Evolutionary conservation across 1,140 invertebrate species (phyloP).

Genomic region (Trichomalopsis sarcophagae): DNA sequence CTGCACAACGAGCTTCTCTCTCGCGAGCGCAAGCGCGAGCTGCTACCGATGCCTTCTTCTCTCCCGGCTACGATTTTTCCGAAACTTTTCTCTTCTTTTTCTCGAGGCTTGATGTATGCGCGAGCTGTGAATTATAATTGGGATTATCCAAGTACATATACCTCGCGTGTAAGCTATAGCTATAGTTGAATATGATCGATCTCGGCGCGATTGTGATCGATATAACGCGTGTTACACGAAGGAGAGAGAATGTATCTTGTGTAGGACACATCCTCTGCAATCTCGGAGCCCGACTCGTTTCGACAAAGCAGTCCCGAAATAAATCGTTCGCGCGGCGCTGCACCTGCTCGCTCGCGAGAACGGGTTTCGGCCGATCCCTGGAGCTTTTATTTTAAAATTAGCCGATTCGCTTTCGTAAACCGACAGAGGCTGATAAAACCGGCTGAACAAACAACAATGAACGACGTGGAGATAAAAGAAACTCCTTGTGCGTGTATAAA

Average conservation of each 20-base stretch:
- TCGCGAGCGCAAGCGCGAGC: background rate
- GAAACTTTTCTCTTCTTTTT: background rate
- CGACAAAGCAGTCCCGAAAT: background rate
- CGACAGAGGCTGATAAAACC: too few relatives aligned
- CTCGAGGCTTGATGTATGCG: background rate
- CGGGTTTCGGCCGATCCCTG: background rate
- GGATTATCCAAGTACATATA: background rate
- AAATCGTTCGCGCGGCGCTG: slow-evolving; percentile 9
- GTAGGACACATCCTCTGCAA: background rate
- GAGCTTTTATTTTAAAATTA: slow-evolving; percentile 22
- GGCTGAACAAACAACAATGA: too few relatives aligned
- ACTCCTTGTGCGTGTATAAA: background rate
- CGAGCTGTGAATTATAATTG: background rate
- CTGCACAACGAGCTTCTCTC: background rate
- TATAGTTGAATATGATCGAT: background rate
- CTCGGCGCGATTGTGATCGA: too few relatives aligned
- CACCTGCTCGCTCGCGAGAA: slow-evolving; percentile 8
- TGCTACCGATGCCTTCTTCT: background rate
- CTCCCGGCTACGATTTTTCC: background rate
- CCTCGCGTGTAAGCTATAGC: too few relatives aligned
- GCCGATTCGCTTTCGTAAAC: background rate
- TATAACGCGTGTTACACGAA: too few relatives aligned
- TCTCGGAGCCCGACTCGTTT: background rate
- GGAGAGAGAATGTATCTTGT: too few relatives aligned
- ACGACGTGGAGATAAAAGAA: too few relatives aligned